Conservation (phyloP, 2,797 vertebrate species). For the Rhabdophis nuchalis region DNA sequence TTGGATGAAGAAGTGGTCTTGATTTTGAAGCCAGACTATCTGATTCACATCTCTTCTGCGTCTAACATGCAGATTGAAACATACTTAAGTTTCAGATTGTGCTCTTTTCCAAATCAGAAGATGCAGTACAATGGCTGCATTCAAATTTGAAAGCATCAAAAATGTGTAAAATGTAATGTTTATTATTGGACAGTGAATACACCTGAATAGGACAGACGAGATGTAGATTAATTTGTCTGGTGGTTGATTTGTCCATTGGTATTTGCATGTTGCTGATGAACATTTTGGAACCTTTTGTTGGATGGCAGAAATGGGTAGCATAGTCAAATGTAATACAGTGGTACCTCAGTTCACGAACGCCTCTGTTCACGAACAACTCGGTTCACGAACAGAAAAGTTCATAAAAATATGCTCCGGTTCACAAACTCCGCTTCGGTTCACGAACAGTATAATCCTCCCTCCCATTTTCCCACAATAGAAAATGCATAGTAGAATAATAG, state of each 20-base stretch:
- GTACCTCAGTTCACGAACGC: too few relatives aligned
- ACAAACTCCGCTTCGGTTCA: too few relatives aligned
- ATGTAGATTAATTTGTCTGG: background rate
- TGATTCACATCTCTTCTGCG: background rate
- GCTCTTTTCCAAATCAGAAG: background rate
- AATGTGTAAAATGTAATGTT: background rate
- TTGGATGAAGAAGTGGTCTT: background rate
- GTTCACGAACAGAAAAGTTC: too few relatives aligned
- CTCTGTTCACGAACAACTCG: too few relatives aligned
- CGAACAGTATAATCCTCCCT: too few relatives aligned
- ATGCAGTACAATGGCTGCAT: background rate
- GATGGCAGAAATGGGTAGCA: background rate
- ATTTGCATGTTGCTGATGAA: background rate
- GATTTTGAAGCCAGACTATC: background rate
- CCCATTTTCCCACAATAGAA: too few relatives aligned
- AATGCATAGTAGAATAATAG: too few relatives aligned
- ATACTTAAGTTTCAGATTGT: background rate
- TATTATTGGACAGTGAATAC: background rate
- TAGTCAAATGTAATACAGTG: background rate
- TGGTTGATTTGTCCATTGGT: background rate
- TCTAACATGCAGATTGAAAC: background rate
- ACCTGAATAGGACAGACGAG: background rate
- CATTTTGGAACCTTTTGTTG: background rate
- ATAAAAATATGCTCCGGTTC: too few relatives aligned
- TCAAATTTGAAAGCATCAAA: background rate